These are phyloP conservation scores for Chrysochloris asiatica DNA, from an alignment of 2,113 vertebrate species.

Conservation along the genomic window DNA sequence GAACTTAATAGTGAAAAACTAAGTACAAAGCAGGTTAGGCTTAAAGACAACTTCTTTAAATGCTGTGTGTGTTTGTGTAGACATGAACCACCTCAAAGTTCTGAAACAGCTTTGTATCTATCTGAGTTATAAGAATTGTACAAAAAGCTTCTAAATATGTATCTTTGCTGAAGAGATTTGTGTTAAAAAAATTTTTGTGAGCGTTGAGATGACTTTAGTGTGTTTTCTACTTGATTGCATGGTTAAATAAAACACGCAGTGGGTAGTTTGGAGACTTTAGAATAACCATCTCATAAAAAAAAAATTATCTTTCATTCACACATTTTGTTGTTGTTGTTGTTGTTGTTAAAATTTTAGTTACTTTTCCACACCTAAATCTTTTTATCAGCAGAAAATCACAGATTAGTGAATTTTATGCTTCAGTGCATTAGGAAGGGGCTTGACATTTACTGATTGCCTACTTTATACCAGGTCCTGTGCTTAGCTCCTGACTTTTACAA, in stretches of 20 bases:
- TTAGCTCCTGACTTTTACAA: conserved; percentile 26
- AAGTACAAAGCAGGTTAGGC: not conserved
- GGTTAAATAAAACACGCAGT: conserved; percentile 70
- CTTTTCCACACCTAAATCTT: conserved; percentile 62
- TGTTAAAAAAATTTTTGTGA: not conserved
- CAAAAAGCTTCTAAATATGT: not conserved
- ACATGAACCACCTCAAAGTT: not conserved
- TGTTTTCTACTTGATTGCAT: conserved; percentile 65
- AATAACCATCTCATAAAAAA: conserved; percentile 60
- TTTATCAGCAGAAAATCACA: conserved; percentile 37
- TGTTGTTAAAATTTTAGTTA: conserved; percentile 48
- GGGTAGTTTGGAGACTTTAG: conserved; percentile 54
- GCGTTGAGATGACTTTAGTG: conserved; percentile 76
- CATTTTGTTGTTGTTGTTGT: conserved; percentile 24
- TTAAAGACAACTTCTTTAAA: conserved; percentile 29
- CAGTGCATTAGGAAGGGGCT: not conserved
- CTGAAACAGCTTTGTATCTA: conserved; percentile 6
- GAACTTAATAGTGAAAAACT: conserved; percentile 13
- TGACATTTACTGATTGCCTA: not conserved
- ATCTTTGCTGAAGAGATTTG: not conserved
- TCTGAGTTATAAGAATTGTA: not conserved
- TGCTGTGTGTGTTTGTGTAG: not conserved
- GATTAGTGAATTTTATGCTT: not conserved
- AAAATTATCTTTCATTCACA: conserved; percentile 58
- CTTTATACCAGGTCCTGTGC: not conserved